Evolutionary conservation across 2,797 vertebrate species (phyloP), one percentile per base, ranked within the genome.

Genomic region (Intellagama lesueurii): DNA sequence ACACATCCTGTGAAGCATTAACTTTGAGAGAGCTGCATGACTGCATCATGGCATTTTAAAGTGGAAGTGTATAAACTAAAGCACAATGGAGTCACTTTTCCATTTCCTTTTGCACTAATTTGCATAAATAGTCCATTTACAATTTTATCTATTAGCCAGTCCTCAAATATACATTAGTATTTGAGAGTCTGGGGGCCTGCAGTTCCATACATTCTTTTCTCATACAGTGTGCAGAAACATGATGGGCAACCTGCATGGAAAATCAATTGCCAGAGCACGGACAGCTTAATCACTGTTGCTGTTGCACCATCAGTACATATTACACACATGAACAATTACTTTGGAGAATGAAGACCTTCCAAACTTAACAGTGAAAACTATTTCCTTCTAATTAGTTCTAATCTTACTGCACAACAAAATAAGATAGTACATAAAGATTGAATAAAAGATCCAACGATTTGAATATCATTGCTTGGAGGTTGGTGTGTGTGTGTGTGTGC

Each of bases 341-440:
- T 76, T 80, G 7, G 87, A 86, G 52, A 83, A 32, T 89, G 81
- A 90, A 77, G 86, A 90, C 7, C 49, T 35, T 28, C 47, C 35
- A 60, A 85, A 76, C 2, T n/a, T 87, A 52, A 4, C 0, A 0
- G 22, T 72, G 30, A 8, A 83, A 87, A 81, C 40, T 85, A 82
- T 56, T 83, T 70, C 32, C 66, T 3, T 77, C 64, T 14, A 92
- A 85, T 40, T 47, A 24, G 2, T 8, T 85, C 28, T 91, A 72
- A 32, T 92, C 75, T 35, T 1, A 0, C 56, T 87, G 70, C 91
- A 6, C 85, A 86, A 86, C 47, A 91, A 87, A 19, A 80, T 83
- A 87, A 24, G 35, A 2, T 89, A 92, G 92, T 44, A 60, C 52
- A 49, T 2, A 32, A 78, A 88, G 87, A 44, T 24, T 81, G 32